These are phyloP conservation scores for Amphiprion clarkii DNA, from an alignment of 2,797 vertebrate species.

Conservation along the genomic window DNA sequence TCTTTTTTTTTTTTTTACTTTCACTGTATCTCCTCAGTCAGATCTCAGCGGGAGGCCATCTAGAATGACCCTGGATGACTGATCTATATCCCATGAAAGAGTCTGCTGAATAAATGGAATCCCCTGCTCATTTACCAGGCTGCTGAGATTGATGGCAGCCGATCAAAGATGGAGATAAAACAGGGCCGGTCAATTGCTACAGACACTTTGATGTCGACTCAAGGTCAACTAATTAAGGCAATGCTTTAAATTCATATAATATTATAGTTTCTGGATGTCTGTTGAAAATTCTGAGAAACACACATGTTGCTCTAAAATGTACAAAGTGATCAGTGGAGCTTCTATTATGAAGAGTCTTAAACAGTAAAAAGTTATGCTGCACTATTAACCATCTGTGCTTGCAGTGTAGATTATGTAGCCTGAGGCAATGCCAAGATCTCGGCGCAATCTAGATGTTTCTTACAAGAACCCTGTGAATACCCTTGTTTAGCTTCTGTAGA, in stretches of 20 bases:
- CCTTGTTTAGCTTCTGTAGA: slow-evolving; percentile 43
- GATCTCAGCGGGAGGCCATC: slow-evolving; percentile 59
- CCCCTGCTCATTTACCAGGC: slow-evolving; percentile 69
- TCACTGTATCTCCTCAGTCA: slow-evolving; percentile 53
- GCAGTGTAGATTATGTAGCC: slow-evolving; percentile 24
- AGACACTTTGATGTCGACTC: slow-evolving; percentile 48
- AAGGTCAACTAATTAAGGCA: slow-evolving; percentile 63
- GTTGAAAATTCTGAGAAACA: not conserved
- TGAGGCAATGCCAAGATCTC: slow-evolving; percentile 19
- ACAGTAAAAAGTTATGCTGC: not conserved
- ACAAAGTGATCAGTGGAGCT: not conserved
- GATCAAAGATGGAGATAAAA: slow-evolving; percentile 75
- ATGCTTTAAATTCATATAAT: slow-evolving; percentile 3
- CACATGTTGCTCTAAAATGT: slow-evolving; percentile 4
- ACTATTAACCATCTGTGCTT: slow-evolving; percentile 36
- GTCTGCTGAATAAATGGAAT: slow-evolving; percentile 56
- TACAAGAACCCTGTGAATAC: slow-evolving; percentile 18
- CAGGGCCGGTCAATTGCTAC: slow-evolving; percentile 58
- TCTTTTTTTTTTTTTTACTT: slow-evolving; percentile 12
- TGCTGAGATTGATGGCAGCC: slow-evolving; percentile 66
- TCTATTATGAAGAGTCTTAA: not conserved
- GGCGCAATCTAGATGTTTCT: slow-evolving; percentile 43
- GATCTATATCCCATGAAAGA: slow-evolving; percentile 72
- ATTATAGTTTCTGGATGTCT: not conserved
- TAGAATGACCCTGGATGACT: slow-evolving; percentile 49